Conservation (phyloP, 30 jellyfish, hydroid and myxozoan genomes). For the Hydractinia symbiolongicarpus region DNA sequence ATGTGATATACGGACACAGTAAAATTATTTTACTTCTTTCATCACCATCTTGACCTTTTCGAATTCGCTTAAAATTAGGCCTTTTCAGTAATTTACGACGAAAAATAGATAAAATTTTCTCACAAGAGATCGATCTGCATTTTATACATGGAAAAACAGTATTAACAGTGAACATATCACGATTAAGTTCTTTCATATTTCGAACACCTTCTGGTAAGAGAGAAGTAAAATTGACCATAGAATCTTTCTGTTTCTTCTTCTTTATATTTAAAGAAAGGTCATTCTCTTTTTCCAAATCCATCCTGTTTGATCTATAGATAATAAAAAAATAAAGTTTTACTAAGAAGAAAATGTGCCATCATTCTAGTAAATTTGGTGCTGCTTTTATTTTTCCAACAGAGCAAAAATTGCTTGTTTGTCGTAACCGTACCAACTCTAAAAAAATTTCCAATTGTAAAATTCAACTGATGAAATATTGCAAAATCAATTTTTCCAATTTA, state of each 20-base stretch:
- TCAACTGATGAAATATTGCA: no score
- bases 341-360: no score
- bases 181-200: conserved; percentile 25
- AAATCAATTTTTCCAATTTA: no score
- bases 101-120: conserved; percentile 7
- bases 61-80: conserved; percentile 19
- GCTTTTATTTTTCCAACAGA: no score
- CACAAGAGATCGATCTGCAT: conserved; percentile 16
- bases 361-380: no score
- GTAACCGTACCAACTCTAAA: no score
- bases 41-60: background rate
- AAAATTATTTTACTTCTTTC: conserved; percentile 19
- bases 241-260: background rate
- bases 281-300: no score
- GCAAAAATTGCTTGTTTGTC: no score
- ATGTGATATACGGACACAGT: conserved; percentile 21
- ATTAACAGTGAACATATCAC: background rate
- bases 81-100: conserved; percentile 10
- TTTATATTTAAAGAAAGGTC: no score
- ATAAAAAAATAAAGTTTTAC: no score
- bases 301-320: no score
- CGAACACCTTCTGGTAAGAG: conserved; percentile 22
- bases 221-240: conserved; percentile 12
- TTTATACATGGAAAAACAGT: conserved; percentile 23
- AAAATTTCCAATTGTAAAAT: no score